Percentiles rank a stretch among this genome's conserved stretches.
Evolutionary conservation across 2,888 invertebrate genomes (phyloP).

Genomic region (Catonia carolina): DNA sequence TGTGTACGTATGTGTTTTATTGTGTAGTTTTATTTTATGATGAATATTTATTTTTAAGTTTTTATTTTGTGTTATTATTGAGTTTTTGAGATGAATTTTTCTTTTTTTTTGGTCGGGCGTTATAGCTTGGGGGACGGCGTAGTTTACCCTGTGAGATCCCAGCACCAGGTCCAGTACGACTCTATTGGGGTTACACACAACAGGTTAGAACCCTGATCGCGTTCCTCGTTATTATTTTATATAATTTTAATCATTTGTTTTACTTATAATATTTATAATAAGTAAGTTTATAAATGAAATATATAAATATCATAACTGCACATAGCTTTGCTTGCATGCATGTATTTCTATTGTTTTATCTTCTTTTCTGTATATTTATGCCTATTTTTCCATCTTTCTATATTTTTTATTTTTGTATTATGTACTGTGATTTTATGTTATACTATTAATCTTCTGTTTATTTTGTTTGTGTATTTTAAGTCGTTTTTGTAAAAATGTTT

Average conservation of each 20-base stretch:
- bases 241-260: not conserved
- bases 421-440: no score
- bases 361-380: no score
- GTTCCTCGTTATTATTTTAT: not conserved
- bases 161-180: constrained; percentile 67
- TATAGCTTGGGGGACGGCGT: constrained; percentile 86
- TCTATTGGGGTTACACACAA: constrained; percentile 82
- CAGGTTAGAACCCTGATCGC: constrained; percentile 57
- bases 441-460: no score
- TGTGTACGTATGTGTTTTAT: no score
- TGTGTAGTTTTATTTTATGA: constrained; percentile 12
- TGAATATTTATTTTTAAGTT: constrained; percentile 23
- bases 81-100: no score
- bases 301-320: not conserved
- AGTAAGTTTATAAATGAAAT: not conserved
- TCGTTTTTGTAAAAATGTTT: no score
- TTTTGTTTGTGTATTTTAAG: no score
- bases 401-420: no score
- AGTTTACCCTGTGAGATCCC: constrained; percentile 73
- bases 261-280: no score
- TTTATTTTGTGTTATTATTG: constrained; percentile 2
- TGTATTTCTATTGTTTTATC: no score
- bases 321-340: constrained; percentile 2
- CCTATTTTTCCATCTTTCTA: no score
- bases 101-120: constrained; percentile 27